Conservation (phyloP, 2,888 invertebrate genomes). For the Sarcophaga caerulescens region DNA sequence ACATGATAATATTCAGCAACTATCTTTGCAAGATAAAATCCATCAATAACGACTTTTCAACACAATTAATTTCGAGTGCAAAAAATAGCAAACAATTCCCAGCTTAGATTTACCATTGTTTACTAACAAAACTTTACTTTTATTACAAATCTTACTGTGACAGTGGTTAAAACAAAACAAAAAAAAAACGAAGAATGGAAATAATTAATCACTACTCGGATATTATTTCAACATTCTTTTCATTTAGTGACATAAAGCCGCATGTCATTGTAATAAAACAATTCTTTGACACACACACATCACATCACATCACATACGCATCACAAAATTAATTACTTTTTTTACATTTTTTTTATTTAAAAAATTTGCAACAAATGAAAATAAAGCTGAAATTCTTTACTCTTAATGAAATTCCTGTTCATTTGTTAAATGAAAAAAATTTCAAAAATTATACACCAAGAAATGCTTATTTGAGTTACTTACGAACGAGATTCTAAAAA, state of each 20-base stretch:
- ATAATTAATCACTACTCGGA: too few species aligned
- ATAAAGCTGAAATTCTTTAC: background rate
- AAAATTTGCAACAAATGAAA: background rate
- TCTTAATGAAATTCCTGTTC: background rate
- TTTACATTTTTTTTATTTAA: background rate
- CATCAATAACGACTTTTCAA: too few species aligned
- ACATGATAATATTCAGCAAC: too few species aligned
- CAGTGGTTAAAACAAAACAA: too few species aligned
- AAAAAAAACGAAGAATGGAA: too few species aligned
- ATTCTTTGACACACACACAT: background rate
- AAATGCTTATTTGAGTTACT: slow-evolving; percentile 37
- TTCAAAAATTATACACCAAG: slow-evolving; percentile 23
- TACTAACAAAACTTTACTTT: too few species aligned
- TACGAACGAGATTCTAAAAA: slow-evolving; percentile 13
- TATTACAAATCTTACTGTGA: too few species aligned
- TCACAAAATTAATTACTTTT: background rate
- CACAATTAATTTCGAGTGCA: too few species aligned
- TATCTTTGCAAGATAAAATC: too few species aligned
- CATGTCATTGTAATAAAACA: background rate
- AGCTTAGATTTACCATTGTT: too few species aligned
- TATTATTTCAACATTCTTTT: background rate
- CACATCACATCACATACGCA: background rate
- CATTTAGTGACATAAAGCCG: background rate
- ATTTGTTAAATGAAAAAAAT: background rate
- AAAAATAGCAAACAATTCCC: too few species aligned